A percentile compares a stretch with the other conserved stretches of the same genome.
These are phyloP conservation scores for Sigmodon hispidus DNA, from an alignment of 2,113 vertebrate genomes.

Conservation along the genomic window DNA sequence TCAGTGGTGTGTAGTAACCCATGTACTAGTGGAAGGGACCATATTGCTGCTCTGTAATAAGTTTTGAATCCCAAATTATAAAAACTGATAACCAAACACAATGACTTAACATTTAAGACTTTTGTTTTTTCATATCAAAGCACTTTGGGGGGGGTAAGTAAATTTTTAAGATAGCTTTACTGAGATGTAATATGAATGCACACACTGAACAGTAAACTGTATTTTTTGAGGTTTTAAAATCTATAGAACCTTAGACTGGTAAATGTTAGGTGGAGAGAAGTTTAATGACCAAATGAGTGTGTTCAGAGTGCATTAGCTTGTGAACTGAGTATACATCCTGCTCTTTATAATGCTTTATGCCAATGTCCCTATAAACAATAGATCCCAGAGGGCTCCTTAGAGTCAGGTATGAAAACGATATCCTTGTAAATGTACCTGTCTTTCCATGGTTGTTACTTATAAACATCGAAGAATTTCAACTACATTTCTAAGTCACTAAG, in stretches of 20 bases:
- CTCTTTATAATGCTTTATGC: neutral
- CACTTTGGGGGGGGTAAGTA: neutral
- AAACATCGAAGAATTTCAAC: neutral
- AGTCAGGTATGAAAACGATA: neutral
- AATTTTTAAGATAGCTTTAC: neutral
- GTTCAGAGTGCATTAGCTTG: neutral
- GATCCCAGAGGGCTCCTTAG: neutral
- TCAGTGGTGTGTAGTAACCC: neutral
- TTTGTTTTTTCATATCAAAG: neutral
- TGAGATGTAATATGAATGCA: neutral
- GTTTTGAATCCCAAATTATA: neutral
- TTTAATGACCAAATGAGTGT: neutral
- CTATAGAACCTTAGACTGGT: neutral
- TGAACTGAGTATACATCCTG: neutral
- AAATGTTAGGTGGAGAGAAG: conserved; percentile 4
- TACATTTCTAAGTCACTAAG: conserved; percentile 6
- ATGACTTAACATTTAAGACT: neutral
- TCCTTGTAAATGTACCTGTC: neutral
- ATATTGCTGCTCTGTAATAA: neutral
- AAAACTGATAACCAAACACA: neutral
- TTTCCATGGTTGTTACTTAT: conserved; percentile 18
- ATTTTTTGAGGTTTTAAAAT: neutral
- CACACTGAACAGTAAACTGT: neutral
- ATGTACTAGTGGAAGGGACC: neutral
- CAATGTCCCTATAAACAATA: neutral